A percentile compares a stretch with the other conserved stretches of the same genome.
Conservation (phyloP, 2,797 vertebrate species). For the Meriones psammophilus region DNA sequence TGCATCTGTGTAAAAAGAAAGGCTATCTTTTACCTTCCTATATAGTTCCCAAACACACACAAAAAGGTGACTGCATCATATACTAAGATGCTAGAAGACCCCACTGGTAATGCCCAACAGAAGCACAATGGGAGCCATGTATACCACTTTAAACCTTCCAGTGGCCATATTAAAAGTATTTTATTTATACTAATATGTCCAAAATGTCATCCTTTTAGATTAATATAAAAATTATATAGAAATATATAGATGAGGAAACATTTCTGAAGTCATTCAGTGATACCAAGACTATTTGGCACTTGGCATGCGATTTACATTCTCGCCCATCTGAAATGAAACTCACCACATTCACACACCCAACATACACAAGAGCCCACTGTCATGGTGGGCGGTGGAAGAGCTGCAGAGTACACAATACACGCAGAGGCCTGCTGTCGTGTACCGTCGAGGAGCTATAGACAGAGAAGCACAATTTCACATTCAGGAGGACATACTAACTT, state of each 20-base stretch:
- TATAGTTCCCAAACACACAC: neutral
- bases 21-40: neutral
- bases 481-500: neutral
- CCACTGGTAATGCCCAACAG: neutral
- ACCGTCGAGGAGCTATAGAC: neutral
- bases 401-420: no score
- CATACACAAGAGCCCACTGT: neutral
- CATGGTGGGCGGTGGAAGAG: no score
- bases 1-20: neutral
- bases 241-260: neutral
- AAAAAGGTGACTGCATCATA: neutral
- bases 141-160: neutral
- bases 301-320: neutral
- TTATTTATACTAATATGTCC: neutral
- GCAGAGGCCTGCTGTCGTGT: neutral
- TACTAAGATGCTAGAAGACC: neutral
- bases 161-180: neutral
- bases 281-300: constrained; percentile 12
- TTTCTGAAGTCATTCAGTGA: neutral
- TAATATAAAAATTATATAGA: neutral
- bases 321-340: neutral
- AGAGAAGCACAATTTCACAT: neutral
- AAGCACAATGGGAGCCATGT: neutral
- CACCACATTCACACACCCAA: neutral
- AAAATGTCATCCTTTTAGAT: constrained; percentile 33